These are phyloP conservation scores for Serilophus lunatus DNA, from an alignment of 2,113 vertebrate species.

Conservation along the genomic window DNA sequence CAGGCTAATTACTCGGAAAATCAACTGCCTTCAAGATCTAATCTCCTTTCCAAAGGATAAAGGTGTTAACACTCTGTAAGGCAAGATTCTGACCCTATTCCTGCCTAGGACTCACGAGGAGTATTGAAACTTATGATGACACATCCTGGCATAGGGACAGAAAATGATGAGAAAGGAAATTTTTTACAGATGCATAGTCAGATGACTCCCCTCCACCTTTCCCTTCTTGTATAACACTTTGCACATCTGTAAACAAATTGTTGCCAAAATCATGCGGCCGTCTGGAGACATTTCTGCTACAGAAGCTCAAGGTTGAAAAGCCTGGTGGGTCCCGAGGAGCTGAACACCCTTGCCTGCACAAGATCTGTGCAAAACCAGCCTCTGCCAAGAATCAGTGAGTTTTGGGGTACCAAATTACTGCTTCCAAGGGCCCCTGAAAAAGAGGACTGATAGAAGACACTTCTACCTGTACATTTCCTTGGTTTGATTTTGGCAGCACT, in stretches of 20 bases:
- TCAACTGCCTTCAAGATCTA: neutral
- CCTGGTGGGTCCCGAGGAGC: neutral
- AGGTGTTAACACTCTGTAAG: neutral
- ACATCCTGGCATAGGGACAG: accelerated
- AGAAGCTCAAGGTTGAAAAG: neutral
- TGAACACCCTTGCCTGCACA: neutral
- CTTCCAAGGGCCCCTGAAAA: neutral
- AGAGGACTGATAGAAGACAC: neutral
- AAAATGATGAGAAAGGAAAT: neutral
- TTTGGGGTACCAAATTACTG: neutral
- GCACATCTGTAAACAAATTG: neutral
- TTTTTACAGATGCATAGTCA: neutral
- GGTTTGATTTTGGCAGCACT: neutral
- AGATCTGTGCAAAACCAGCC: neutral
- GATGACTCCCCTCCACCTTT: neutral
- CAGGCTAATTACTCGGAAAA: neutral
- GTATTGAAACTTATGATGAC: neutral
- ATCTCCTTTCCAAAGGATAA: neutral
- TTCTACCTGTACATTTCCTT: neutral
- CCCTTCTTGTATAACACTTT: neutral
- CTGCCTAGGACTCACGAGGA: neutral
- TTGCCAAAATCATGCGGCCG: neutral
- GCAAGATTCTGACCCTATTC: neutral
- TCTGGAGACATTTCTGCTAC: neutral
- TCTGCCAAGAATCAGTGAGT: neutral